These are phyloP conservation scores for Dermatophagoides farinae DNA, from an alignment of 1,140 invertebrate species.

Conservation along the genomic window DNA sequence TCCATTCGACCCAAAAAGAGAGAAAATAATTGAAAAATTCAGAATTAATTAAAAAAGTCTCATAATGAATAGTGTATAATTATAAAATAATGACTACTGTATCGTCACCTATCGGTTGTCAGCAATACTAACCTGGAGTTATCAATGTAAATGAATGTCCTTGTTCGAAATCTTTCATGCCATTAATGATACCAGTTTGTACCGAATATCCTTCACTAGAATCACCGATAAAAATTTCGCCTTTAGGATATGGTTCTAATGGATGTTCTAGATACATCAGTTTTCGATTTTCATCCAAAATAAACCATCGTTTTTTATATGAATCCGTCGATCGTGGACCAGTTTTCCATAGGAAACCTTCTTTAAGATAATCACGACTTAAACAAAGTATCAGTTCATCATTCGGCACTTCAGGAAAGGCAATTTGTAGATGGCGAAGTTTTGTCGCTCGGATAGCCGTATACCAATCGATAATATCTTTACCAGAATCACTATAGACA, in stretches of 20 bases:
- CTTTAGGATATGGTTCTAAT: constrained; percentile 63
- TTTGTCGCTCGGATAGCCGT: constrained; percentile 65
- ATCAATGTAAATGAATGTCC: constrained; percentile 59
- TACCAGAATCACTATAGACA: constrained; percentile 60
- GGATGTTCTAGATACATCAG: constrained; percentile 76
- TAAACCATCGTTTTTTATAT: constrained; percentile 67
- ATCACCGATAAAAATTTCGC: constrained; percentile 68
- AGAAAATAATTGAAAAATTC: too few relatives aligned
- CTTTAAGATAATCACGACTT: constrained; percentile 54
- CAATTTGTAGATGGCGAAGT: constrained; percentile 52
- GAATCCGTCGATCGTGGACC: constrained; percentile 53
- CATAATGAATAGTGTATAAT: too few relatives aligned
- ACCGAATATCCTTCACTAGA: constrained; percentile 46
- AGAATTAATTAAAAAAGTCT: too few relatives aligned
- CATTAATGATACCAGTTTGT: constrained; percentile 35
- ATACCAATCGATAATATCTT: constrained; percentile 67
- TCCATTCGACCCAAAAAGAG: too few relatives aligned
- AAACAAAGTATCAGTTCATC: constrained; percentile 49
- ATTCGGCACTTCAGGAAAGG: constrained; percentile 53
- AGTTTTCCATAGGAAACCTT: constrained; percentile 70
- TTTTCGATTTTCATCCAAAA: constrained; percentile 54
- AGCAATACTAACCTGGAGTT: constrained; percentile 35
- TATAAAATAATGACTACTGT: background rate
- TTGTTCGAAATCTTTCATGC: constrained; percentile 43
- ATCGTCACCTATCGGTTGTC: background rate